Base-by-base conservation (phyloP, 2,797 vertebrate genomes). In the Micromesistius poutassou region DNA sequence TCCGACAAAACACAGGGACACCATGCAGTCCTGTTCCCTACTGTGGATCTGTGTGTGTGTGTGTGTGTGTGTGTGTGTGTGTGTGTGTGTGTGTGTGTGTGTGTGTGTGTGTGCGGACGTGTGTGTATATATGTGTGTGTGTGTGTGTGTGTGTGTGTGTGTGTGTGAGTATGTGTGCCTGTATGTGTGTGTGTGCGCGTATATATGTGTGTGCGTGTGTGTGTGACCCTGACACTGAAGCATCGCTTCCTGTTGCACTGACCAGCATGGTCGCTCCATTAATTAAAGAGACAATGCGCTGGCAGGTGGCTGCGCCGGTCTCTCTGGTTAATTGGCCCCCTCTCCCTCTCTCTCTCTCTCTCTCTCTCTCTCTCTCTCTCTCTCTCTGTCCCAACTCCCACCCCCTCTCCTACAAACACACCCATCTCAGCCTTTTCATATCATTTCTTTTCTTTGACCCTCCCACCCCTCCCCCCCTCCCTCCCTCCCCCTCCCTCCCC, bases 291-390 rank as follows among this genome's bases (percentile, higher is more conserved):
- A 95, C 91, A 94, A 87, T 87, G 93, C 89, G 85, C 96, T 96
- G 96, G 96, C 97, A 98, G 97, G 96, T 97, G 97, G 96, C 96
- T 95, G 94, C 89, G 91, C 96, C 95, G 95, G 93, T 93, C 91
- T 93, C 95, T 94, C 96, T 92, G 94, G 93, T 31, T 98, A 98
- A 98, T 97, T 98, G 97, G 96, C 94, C 95, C 94, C 96, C 95
- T 97, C 96, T 96, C 96, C 95, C 94, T 92, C 90, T 87, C 87
- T 87, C 82, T 85, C 89, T 81, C 75, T 55, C 79, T 82, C 81
- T 46, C 76, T 72, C 25, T 77, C 76, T n/a, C 76, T 72, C 70
- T 50, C 71, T 72, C 76, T 33, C 70, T 28, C 42, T 66, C 89
- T 90, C 88, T 91, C 72, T 92, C 91, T 91, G 89, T 91, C 88